phyloP scores from a whole-genome alignment of 2,888 invertebrate species.

The Trissolcus japonicus region DNA sequence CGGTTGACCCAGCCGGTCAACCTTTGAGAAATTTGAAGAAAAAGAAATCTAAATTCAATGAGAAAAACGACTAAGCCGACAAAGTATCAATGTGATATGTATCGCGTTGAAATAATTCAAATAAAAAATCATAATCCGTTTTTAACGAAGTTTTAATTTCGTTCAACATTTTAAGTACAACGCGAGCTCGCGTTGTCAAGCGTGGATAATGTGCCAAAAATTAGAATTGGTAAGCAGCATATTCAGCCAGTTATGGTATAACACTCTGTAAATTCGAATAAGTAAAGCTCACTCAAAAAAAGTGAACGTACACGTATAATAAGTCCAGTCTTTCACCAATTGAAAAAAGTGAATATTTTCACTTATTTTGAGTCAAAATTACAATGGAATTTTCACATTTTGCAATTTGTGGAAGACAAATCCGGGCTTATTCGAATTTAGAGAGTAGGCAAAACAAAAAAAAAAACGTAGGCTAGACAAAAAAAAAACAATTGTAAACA shows the following conservation, averaged over 20 bases:
- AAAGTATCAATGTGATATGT: constrained; percentile 33
- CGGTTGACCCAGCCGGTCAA: too few species aligned
- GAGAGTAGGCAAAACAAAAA: too few species aligned
- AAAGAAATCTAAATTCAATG: too few species aligned
- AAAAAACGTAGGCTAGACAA: constrained; percentile 25
- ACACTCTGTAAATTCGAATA: neutral
- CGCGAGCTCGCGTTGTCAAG: constrained; percentile 66
- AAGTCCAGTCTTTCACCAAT: neutral
- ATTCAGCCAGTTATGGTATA: constrained; percentile 18
- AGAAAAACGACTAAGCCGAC: neutral
- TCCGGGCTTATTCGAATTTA: too few species aligned
- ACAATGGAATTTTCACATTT: too few species aligned
- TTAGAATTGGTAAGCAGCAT: constrained; percentile 63
- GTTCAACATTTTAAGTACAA: constrained; percentile 58
- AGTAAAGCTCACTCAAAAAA: too few species aligned
- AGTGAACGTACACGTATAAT: too few species aligned
- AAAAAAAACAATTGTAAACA: constrained; percentile 22
- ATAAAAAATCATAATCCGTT: constrained; percentile 8
- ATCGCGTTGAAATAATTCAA: constrained; percentile 21
- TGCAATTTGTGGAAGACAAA: too few species aligned
- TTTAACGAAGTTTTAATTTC: constrained; percentile 13
- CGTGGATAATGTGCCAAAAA: constrained; percentile 76
- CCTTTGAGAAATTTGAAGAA: too few species aligned
- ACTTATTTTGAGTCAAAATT: too few species aligned
- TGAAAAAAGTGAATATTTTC: too few species aligned